Percentiles rank a stretch among this genome's conserved stretches.
Evolutionary conservation across 2,113 vertebrate genomes (phyloP).

Genomic region (Callorhinus ursinus): DNA sequence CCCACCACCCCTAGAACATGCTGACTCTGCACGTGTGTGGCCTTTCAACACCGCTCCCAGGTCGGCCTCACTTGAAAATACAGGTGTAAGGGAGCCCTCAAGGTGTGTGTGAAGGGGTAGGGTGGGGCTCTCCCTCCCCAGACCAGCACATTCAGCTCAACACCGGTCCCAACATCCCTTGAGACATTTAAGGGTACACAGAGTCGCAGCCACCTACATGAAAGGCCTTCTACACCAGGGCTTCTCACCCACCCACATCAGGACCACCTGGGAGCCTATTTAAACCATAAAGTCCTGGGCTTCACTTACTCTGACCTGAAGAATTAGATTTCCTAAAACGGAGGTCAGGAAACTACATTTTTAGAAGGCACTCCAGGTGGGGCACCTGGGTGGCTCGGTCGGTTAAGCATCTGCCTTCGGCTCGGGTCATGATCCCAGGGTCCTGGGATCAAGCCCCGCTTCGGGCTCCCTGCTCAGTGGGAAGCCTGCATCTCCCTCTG

Average conservation of each 20-base stretch:
- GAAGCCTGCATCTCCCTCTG: not conserved
- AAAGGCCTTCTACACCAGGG: not conserved
- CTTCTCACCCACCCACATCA: not conserved
- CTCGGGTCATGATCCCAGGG: not conserved
- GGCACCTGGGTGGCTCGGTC: too few relatives aligned
- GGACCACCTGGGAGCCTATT: not conserved
- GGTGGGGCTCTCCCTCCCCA: not conserved
- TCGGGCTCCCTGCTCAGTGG: not conserved
- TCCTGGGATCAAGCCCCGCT: not conserved
- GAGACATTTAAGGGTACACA: not conserved
- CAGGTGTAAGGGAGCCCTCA: not conserved
- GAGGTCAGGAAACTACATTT: not conserved
- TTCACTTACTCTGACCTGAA: not conserved
- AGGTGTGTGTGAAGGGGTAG: not conserved
- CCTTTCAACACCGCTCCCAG: not conserved
- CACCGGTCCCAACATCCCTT: not conserved
- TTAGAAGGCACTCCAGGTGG: not conserved
- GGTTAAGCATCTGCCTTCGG: too few relatives aligned
- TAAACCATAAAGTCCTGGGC: conserved; percentile 12
- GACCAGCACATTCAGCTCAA: not conserved
- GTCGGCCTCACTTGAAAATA: not conserved
- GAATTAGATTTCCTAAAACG: conserved; percentile 12
- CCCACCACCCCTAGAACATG: not conserved
- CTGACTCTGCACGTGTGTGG: not conserved
- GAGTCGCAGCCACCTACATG: not conserved